Conservation (phyloP, 2,888 invertebrate genomes). For the Caenorhabditis afra region DNA sequence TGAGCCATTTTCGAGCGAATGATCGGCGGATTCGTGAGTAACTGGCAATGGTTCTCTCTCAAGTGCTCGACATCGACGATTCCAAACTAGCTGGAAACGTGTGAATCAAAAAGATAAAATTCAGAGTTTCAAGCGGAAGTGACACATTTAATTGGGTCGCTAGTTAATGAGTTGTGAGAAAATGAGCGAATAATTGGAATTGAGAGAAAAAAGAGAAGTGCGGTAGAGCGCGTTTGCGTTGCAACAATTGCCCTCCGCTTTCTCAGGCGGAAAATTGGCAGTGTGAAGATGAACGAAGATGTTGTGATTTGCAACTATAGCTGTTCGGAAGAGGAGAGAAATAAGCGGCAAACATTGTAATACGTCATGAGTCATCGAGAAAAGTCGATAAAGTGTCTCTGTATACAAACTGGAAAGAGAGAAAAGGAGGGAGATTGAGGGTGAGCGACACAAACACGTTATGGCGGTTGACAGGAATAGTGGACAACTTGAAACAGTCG, state of each 20-base stretch:
- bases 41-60: neutral
- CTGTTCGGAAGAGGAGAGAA: neutral
- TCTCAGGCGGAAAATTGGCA: neutral
- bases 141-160: conserved; percentile 11
- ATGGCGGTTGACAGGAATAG: neutral
- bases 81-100: neutral
- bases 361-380: neutral
- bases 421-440: neutral
- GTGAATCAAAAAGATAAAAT: neutral
- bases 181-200: conserved; percentile 28
- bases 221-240: conserved; percentile 39
- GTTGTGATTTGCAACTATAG: conserved; percentile 1
- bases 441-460: conserved; percentile 31
- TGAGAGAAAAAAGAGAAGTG: conserved; percentile 22
- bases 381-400: neutral
- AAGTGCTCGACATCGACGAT: conserved; percentile 7
- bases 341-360: neutral
- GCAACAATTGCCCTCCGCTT: neutral
- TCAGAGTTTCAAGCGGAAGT: neutral
- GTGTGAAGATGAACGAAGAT: conserved; percentile 3
- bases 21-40: neutral
- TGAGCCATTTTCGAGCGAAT: conserved; percentile 51
- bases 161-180: conserved; percentile 8
- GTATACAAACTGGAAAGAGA: no score
- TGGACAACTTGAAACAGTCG: no score